These are phyloP conservation scores for Odocoileus hemionus DNA, from an alignment of 2,113 vertebrate genomes.

Conservation along the genomic window DNA sequence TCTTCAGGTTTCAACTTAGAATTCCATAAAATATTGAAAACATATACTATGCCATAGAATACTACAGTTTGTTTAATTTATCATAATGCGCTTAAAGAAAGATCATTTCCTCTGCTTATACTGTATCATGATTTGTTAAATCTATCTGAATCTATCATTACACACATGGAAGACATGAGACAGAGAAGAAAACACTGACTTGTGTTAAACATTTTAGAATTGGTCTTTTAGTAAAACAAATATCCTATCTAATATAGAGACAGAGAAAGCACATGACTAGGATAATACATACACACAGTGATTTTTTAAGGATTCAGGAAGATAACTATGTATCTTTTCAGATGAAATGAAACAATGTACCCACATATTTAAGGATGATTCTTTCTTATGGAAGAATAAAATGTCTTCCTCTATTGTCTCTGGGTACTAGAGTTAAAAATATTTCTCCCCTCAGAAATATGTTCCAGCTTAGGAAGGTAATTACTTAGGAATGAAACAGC, in stretches of 20 bases:
- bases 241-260: background rate
- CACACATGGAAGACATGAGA: background rate
- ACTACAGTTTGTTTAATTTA: slow-evolving; percentile 54
- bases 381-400: background rate
- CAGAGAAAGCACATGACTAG: background rate
- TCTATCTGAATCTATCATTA: slow-evolving; percentile 42
- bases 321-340: background rate
- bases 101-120: slow-evolving; percentile 64
- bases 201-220: background rate
- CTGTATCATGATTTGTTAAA: slow-evolving; percentile 38
- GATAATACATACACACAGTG: background rate
- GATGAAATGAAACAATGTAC: background rate
- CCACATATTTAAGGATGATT: background rate
- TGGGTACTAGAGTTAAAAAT: background rate
- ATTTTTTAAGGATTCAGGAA: background rate
- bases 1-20: slow-evolving; percentile 40
- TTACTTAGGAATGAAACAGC: background rate
- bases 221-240: background rate
- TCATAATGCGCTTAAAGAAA: slow-evolving; percentile 53
- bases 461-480: background rate
- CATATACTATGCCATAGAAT: slow-evolving; percentile 27
- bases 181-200: background rate
- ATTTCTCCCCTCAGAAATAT: slow-evolving; percentile 2
- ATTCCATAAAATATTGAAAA: slow-evolving; percentile 59
- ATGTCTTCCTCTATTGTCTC: background rate